Evolutionary conservation across 1,140 invertebrate species (phyloP).

Genomic region (Drosophila arizonae): DNA sequence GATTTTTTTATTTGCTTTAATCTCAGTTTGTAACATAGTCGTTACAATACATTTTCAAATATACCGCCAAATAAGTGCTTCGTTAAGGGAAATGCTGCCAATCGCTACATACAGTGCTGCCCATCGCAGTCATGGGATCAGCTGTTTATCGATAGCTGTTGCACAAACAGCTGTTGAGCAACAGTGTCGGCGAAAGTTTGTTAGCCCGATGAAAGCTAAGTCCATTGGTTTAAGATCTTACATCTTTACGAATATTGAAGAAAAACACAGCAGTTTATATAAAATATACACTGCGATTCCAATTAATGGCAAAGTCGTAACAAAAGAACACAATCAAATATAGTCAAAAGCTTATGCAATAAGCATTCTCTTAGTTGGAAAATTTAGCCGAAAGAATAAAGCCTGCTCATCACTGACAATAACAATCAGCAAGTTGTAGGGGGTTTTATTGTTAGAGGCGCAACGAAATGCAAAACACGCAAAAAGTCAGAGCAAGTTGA

Average conservation of each 20-base stretch:
- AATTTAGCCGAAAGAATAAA: neutral
- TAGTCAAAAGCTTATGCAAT: too few relatives aligned
- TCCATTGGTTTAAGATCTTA: neutral
- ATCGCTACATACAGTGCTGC: constrained; percentile 6
- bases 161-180: constrained; percentile 27
- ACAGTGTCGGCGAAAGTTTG: constrained; percentile 23
- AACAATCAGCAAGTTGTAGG: constrained; percentile 37
- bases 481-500: constrained; percentile 15
- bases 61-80: neutral
- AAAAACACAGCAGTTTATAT: neutral
- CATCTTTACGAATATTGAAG: too few relatives aligned
- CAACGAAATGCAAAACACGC: constrained; percentile 14
- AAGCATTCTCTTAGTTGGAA: neutral
- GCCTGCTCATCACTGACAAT: constrained; percentile 9
- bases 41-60: neutral
- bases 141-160: constrained; percentile 25
- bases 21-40: too few relatives aligned
- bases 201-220: neutral
- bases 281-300: neutral
- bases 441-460: constrained; percentile 52
- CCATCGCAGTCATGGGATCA: constrained; percentile 22
- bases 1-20: too few relatives aligned
- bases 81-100: constrained; percentile 13
- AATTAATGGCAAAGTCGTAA: too few relatives aligned
- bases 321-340: too few relatives aligned